Percentiles rank a stretch among this genome's conserved stretches.
Evolutionary conservation across 2,888 invertebrate genomes (phyloP).

Genomic region (Epiblema foenella): DNA sequence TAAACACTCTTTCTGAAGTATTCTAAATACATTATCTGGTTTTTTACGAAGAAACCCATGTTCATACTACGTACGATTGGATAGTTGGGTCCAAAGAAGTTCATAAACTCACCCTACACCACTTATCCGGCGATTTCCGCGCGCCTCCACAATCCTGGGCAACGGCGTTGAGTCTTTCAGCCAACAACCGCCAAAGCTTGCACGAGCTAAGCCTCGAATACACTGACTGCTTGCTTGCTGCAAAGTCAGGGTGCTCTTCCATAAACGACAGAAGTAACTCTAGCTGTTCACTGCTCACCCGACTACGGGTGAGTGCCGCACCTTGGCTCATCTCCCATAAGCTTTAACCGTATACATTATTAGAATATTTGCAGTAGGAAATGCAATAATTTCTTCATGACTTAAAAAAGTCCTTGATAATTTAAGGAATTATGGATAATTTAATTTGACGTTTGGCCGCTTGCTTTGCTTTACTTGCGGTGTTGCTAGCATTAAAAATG

Average conservation of each 20-base stretch:
- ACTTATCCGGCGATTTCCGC: conserved; percentile 78
- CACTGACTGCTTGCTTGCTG: conserved; percentile 76
- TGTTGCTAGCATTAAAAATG: background rate
- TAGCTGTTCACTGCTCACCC: conserved; percentile 77
- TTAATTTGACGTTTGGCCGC: conserved; percentile 18
- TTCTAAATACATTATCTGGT: no score
- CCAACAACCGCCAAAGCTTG: conserved; percentile 76
- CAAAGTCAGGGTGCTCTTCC: conserved; percentile 81
- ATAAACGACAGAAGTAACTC: conserved; percentile 76
- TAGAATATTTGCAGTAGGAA: background rate
- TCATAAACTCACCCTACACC: conserved; percentile 70
- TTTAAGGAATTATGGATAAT: background rate
- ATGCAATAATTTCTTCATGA: background rate
- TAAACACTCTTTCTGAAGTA: no score
- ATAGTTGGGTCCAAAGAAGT: no score
- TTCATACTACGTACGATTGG: no score
- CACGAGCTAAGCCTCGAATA: conserved; percentile 79
- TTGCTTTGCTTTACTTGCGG: background rate
- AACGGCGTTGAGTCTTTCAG: conserved; percentile 78
- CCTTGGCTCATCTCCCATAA: conserved; percentile 47
- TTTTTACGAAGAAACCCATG: no score
- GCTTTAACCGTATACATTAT: conserved; percentile 27
- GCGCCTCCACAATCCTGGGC: conserved; percentile 73
- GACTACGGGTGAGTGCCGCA: conserved; percentile 70
- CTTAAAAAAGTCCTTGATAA: background rate